phyloP scores from a whole-genome alignment of 2,113 vertebrate genomes.

The Saccopteryx leptura region DNA sequence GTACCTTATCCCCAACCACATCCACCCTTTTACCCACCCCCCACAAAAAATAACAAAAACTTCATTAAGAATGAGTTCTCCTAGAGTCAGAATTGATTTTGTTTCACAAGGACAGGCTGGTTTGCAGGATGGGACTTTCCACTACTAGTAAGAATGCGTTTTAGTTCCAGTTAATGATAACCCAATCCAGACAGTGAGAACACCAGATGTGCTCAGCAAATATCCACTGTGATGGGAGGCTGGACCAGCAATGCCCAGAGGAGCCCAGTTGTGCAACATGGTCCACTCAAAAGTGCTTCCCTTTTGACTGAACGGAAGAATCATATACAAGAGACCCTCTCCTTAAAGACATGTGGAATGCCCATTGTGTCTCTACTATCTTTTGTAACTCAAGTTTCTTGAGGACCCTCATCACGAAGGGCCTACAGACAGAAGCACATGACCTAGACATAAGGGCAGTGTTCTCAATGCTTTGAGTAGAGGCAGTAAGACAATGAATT shows the following conservation, averaged over 20 bases:
- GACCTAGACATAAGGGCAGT: not conserved
- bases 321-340: too few relatives aligned
- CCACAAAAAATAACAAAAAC: too few relatives aligned
- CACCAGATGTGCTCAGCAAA: not conserved
- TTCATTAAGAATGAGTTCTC: not conserved
- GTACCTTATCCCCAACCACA: not conserved
- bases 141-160: not conserved
- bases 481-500: not conserved
- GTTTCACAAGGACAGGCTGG: not conserved
- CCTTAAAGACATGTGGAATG: not conserved
- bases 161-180: not conserved
- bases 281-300: not conserved
- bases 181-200: not conserved
- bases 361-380: not conserved
- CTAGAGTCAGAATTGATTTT: not conserved
- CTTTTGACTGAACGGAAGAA: not conserved
- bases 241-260: not conserved
- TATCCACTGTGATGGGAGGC: not conserved
- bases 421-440: not conserved
- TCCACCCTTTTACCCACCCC: not conserved
- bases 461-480: too few relatives aligned
- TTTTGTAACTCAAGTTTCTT: not conserved
- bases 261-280: too few relatives aligned
- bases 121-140: not conserved
- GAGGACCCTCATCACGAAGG: not conserved